phyloP scores from a whole-genome alignment of 2,797 vertebrate species.

The Miichthys miiuy region DNA sequence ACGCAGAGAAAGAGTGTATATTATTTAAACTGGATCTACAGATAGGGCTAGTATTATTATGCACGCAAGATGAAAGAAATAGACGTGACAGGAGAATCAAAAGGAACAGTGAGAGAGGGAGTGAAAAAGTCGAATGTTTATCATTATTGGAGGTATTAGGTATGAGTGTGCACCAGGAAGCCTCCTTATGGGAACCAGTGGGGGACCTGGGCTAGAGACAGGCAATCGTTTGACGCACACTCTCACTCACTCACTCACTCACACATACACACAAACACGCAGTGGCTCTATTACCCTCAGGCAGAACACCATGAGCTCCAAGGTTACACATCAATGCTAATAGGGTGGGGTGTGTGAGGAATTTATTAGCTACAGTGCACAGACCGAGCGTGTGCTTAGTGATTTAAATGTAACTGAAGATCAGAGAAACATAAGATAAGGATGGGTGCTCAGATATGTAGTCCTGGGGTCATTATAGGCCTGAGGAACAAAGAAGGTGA shows the following conservation, averaged over 20 bases:
- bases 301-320: conserved; percentile 81
- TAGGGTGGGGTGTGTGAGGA: conserved; percentile 75
- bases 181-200: conserved; percentile 71
- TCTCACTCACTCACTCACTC: conserved; percentile 19
- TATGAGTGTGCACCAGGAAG: conserved; percentile 53
- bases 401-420: conserved; percentile 63
- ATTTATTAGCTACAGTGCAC: conserved; percentile 73
- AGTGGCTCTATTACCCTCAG: conserved; percentile 67
- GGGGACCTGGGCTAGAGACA: conserved; percentile 56
- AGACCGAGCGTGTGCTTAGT: conserved; percentile 34
- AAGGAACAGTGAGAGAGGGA: conserved; percentile 9
- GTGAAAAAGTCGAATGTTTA: conserved; percentile 17
- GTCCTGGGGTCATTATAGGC: conserved; percentile 1
- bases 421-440: conserved; percentile 36
- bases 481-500: conserved; percentile 15
- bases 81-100: conserved; percentile 2
- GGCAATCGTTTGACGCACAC: conserved; percentile 40
- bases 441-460: neutral
- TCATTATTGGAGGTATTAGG: conserved; percentile 56
- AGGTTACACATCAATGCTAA: conserved; percentile 87
- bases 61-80: conserved; percentile 1
- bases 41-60: neutral
- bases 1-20: neutral
- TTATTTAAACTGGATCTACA: neutral
- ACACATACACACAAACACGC: conserved; percentile 43